Evolutionary conservation across 1,140 invertebrate species (phyloP).

Genomic region (Drosophila rufa): DNA sequence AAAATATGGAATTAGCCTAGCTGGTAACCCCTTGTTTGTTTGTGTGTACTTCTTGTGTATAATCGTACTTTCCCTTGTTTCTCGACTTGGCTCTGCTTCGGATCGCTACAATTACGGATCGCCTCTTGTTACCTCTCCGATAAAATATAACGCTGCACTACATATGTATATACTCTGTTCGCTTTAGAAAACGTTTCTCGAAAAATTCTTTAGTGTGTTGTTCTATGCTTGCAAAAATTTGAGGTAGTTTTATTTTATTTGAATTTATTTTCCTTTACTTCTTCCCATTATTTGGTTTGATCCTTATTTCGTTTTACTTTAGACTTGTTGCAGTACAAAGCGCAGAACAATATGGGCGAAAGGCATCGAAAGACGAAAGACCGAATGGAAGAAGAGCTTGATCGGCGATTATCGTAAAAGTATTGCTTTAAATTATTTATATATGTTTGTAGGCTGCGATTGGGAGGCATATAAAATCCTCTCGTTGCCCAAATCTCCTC

Average conservation of each 20-base stretch:
- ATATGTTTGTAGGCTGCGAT: constrained; percentile 17
- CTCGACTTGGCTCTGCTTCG: constrained; percentile 57
- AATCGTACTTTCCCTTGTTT: constrained; percentile 37
- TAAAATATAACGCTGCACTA: constrained; percentile 27
- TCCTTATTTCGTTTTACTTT: constrained; percentile 47
- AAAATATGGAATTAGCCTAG: constrained; percentile 71
- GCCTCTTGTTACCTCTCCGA: constrained; percentile 27
- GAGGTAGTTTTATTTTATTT: constrained; percentile 71
- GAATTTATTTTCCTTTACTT: constrained; percentile 50
- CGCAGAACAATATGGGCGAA: constrained; percentile 60
- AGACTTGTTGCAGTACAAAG: constrained; percentile 48
- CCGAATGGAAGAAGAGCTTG: constrained; percentile 49
- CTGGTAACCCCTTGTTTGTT: constrained; percentile 38
- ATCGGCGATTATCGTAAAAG: constrained; percentile 61
- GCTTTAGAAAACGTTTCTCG: constrained; percentile 78
- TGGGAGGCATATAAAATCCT: constrained; percentile 1
- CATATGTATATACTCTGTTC: constrained; percentile 40
- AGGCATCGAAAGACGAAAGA: constrained; percentile 44
- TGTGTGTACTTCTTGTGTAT: constrained; percentile 43
- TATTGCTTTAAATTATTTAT: constrained; percentile 68
- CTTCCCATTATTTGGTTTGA: constrained; percentile 45
- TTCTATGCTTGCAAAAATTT: constrained; percentile 66
- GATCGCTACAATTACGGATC: constrained; percentile 45
- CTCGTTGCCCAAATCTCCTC: neutral
- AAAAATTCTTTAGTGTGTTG: constrained; percentile 72